phyloP scores from a whole-genome alignment of 2,888 invertebrate genomes.

The Drepana falcataria region DNA sequence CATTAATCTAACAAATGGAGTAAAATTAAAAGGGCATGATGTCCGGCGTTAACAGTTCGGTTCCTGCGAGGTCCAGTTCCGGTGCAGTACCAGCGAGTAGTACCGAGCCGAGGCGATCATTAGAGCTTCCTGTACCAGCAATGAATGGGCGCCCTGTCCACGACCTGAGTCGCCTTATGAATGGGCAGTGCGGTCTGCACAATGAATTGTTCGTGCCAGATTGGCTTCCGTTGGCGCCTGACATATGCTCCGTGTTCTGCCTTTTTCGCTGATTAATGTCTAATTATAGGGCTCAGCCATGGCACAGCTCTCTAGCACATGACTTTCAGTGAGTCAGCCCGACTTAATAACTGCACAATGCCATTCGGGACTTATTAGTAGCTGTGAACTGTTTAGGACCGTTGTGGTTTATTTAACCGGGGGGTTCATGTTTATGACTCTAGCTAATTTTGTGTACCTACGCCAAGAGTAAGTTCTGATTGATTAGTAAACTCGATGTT shows the following conservation, averaged over 20 bases:
- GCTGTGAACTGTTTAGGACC: constrained; percentile 32
- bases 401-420: constrained; percentile 26
- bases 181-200: constrained; percentile 56
- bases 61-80: constrained; percentile 66
- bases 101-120: constrained; percentile 47
- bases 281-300: constrained; percentile 71
- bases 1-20: neutral
- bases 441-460: constrained; percentile 10
- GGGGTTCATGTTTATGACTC: constrained; percentile 30
- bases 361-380: constrained; percentile 46
- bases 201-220: constrained; percentile 68
- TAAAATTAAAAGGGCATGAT: constrained; percentile 21
- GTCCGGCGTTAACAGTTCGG: constrained; percentile 55
- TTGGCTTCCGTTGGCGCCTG: constrained; percentile 68
- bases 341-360: constrained; percentile 50
- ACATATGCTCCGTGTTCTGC: constrained; percentile 58
- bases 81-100: constrained; percentile 45
- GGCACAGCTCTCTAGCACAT: constrained; percentile 57
- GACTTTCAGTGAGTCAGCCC: constrained; percentile 64
- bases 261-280: constrained; percentile 73
- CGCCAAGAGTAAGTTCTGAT: constrained; percentile 8
- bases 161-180: constrained; percentile 53
- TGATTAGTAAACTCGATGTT: neutral
- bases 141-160: constrained; percentile 48
- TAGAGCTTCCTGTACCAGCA: constrained; percentile 62